These are phyloP conservation scores for Sprattus sprattus DNA, from an alignment of 2,113 vertebrate species.

Conservation along the genomic window DNA sequence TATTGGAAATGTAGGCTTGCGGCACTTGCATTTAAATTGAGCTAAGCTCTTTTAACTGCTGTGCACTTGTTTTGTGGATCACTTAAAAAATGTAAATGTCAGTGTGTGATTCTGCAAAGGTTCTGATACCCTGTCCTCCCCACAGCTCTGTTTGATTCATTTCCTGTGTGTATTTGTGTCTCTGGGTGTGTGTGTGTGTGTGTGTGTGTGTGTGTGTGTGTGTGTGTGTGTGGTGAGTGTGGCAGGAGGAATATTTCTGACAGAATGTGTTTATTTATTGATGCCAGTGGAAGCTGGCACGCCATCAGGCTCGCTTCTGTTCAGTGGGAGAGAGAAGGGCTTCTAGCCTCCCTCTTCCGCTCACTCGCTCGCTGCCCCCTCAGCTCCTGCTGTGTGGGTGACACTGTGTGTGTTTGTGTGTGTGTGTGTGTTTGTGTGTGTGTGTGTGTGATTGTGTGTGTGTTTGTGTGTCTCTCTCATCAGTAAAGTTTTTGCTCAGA, in stretches of 20 bases:
- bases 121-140: background rate
- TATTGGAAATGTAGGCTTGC: background rate
- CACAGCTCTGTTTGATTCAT: background rate
- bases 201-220: constrained; percentile 1
- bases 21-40: background rate
- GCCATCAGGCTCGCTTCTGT: constrained; percentile 37
- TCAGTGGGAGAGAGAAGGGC: constrained; percentile 9
- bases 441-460: background rate
- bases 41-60: background rate
- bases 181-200: background rate
- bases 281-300: constrained; percentile 32
- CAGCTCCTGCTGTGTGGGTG: background rate
- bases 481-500: no score
- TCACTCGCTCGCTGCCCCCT: background rate
- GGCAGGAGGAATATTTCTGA: constrained; percentile 35
- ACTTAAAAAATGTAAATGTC: background rate
- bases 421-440: constrained; percentile 6
- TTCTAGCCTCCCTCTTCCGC: background rate
- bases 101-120: background rate
- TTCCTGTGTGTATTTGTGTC: background rate
- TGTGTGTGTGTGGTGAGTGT: constrained; percentile 14
- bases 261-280: constrained; percentile 41
- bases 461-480: background rate
- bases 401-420: background rate
- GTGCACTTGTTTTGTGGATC: background rate